phyloP scores from a whole-genome alignment of 2,797 vertebrate genomes.

The Selene dorsalis region DNA sequence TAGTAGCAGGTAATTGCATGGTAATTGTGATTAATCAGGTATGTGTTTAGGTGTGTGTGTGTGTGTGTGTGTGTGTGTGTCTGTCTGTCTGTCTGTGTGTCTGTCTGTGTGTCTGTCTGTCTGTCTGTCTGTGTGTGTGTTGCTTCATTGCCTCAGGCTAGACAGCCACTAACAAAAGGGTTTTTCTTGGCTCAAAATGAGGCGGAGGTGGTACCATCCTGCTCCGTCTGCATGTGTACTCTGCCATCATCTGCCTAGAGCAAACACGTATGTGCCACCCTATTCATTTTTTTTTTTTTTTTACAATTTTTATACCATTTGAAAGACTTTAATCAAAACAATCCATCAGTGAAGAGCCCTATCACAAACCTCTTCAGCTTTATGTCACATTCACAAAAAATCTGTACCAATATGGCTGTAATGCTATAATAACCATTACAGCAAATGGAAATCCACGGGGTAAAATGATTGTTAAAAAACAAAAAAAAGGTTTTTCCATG shows the following conservation, averaged over 20 bases:
- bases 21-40: constrained; percentile 70
- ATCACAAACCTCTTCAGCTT: no score
- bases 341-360: no score
- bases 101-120: constrained; percentile 2
- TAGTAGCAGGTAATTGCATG: constrained; percentile 56
- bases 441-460: no score
- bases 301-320: no score
- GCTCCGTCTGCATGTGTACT: background rate
- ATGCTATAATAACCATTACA: no score
- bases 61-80: constrained; percentile 18
- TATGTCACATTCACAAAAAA: no score
- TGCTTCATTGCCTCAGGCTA: constrained; percentile 36
- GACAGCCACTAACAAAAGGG: constrained; percentile 24
- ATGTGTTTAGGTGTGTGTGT: constrained; percentile 10
- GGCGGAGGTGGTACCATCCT: background rate
- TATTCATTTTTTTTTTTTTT: no score
- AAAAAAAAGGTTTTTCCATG: background rate
- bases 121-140: constrained; percentile 7
- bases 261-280: background rate
- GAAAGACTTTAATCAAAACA: no score
- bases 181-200: background rate
- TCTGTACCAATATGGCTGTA: no score
- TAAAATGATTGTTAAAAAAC: no score
- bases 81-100: constrained; percentile 9
- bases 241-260: background rate